These are phyloP conservation scores for Percina caprodes DNA, from an alignment of 2,113 vertebrate species.

Conservation along the genomic window DNA sequence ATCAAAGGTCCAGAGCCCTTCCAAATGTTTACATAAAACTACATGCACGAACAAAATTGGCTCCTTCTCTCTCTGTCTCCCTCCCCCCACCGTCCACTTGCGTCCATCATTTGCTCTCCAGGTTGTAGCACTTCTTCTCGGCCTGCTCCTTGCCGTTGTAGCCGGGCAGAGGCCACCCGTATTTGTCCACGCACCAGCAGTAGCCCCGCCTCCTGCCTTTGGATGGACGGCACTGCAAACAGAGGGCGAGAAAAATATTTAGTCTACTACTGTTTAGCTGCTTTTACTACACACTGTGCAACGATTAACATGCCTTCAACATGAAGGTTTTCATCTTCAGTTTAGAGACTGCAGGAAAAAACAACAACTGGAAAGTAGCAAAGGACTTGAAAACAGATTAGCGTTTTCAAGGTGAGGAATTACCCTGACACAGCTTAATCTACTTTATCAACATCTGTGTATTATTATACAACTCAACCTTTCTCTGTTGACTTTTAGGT, in stretches of 20 bases:
- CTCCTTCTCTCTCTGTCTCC: slow-evolving; percentile 17
- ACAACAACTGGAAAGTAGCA: neutral
- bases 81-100: slow-evolving; percentile 30
- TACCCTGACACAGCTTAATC: slow-evolving; percentile 46
- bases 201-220: slow-evolving; percentile 94
- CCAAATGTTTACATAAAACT: slow-evolving; percentile 75
- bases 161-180: slow-evolving; percentile 90
- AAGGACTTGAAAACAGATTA: slow-evolving; percentile 56
- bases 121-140: slow-evolving; percentile 89
- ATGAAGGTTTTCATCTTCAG: slow-evolving; percentile 9
- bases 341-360: neutral
- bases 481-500: slow-evolving; percentile 27
- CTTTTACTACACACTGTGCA: neutral
- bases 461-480: slow-evolving; percentile 33
- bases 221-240: slow-evolving; percentile 92
- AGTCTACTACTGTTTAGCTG: slow-evolving; percentile 19
- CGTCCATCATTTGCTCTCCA: slow-evolving; percentile 89
- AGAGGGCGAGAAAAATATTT: neutral
- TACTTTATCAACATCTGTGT: slow-evolving; percentile 48
- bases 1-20: slow-evolving; percentile 72
- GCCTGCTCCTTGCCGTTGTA: slow-evolving; percentile 86
- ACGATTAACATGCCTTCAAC: neutral
- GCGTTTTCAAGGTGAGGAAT: slow-evolving; percentile 48
- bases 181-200: slow-evolving; percentile 99
- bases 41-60: slow-evolving; percentile 64